Conservation (phyloP, 2,113 vertebrate genomes). For the Tautogolabrus adspersus region DNA sequence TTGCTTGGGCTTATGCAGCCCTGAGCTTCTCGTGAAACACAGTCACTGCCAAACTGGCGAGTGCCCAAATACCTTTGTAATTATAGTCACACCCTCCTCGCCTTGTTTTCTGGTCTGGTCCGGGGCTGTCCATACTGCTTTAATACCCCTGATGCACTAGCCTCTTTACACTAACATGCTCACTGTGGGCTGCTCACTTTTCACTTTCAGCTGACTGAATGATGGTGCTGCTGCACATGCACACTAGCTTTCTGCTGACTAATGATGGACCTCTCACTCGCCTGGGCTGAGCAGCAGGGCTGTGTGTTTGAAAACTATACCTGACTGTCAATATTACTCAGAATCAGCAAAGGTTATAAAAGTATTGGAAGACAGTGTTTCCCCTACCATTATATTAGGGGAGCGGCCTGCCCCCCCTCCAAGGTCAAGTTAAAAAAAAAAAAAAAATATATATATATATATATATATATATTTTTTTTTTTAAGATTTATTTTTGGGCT, state of each 20-base stretch:
- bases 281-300: conserved; percentile 37
- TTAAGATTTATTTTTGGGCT: too few relatives aligned
- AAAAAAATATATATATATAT: too few relatives aligned
- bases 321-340: conserved; percentile 36
- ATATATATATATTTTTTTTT: too few relatives aligned
- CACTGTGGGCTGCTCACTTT: conserved; percentile 55
- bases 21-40: conserved; percentile 64
- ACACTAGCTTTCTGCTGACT: conserved; percentile 69
- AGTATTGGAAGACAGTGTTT: conserved; percentile 10
- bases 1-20: conserved; percentile 52
- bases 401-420: too few relatives aligned
- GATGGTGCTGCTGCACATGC: conserved; percentile 60
- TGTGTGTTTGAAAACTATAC: conserved; percentile 22
- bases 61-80: conserved; percentile 74
- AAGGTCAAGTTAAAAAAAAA: too few relatives aligned
- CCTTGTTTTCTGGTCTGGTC: conserved; percentile 71
- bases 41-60: conserved; percentile 65
- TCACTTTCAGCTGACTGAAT: conserved; percentile 63
- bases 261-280: conserved; percentile 62
- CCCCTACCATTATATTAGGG: too few relatives aligned
- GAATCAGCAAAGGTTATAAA: conserved; percentile 19
- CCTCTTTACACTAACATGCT: conserved; percentile 51
- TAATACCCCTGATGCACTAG: conserved; percentile 54
- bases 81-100: conserved; percentile 75
- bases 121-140: conserved; percentile 45